Percentiles rank a stretch among this genome's conserved stretches.
Evolutionary conservation across 2,113 vertebrate species (phyloP).

Genomic region (Galemys pyrenaicus): DNA sequence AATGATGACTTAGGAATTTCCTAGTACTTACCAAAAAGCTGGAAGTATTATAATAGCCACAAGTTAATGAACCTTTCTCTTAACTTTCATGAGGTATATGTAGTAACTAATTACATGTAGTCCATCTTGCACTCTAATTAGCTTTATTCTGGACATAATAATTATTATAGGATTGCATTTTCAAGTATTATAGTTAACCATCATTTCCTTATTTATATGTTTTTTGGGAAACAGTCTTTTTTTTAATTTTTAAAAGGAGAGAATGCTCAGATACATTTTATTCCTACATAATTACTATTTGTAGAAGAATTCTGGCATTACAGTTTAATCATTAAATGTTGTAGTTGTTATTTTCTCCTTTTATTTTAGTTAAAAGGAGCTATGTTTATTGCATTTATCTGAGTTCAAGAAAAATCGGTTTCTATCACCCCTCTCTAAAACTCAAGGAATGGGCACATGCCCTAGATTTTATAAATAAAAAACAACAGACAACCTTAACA

Average conservation of each 20-base stretch:
- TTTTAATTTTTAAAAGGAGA: not conserved
- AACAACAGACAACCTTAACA: not conserved
- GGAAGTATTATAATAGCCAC: not conserved
- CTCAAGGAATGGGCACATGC: not conserved
- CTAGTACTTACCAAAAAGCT: not conserved
- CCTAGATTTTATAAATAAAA: not conserved
- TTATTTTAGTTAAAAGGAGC: not conserved
- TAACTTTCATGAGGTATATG: not conserved
- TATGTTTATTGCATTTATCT: not conserved
- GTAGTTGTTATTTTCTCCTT: not conserved
- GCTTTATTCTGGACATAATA: not conserved
- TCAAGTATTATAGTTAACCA: not conserved
- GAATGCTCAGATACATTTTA: not conserved
- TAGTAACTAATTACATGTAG: not conserved
- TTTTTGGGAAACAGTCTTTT: not conserved
- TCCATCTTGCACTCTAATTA: not conserved
- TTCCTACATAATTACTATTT: not conserved
- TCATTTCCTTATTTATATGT: not conserved
- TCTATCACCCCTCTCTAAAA: not conserved
- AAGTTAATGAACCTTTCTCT: not conserved
- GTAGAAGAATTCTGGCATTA: not conserved
- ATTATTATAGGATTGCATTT: not conserved
- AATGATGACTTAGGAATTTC: not conserved
- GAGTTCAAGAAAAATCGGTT: not conserved
- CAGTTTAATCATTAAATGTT: not conserved